Base-by-base conservation (phyloP, 2,888 invertebrate genomes). In the Myathropa florea region DNA sequence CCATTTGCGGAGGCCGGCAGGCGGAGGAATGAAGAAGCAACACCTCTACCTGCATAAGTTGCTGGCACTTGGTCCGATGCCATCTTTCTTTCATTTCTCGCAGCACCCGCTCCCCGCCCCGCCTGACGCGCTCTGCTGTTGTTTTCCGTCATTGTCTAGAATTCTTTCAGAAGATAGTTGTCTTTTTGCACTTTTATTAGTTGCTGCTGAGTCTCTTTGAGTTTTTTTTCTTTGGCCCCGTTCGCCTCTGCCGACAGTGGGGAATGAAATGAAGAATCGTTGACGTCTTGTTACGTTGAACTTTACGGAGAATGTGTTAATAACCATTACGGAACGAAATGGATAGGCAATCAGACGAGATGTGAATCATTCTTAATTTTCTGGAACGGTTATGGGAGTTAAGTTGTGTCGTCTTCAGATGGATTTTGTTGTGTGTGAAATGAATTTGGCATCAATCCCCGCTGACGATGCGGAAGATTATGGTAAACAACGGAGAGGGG, bases 211-310 rank as follows among this genome's bases (percentile, higher is more conserved):
- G 46, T 28, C 28, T 21, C 28, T 46, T 59, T 23, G 21, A 14
- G 1, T 24, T 64, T 64, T 24, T 64, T 18, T 39, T 24, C 9
- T 14, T n/a, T 12, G 2, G 4, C 18, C 7, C 4, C n/a, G 4
- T 1, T n/a, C n/a, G 4, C 1, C 18, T 18, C 18, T 6, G n/a
- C n/a, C n/a, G n/a, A 14, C n/a, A 4, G 46, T 2, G 18, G 18
- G 30, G 26, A 9, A 28, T 28, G 53, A 4, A 36, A 33, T 33
- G 55, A 46, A 33, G 64, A 70, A 57, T 63, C 70, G 18, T 71
- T 79, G 64, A 73, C 64, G 72, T 80, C 80, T 80, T 61, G 80
- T 80, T 80, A 80, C 80, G 72, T 80, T 80, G 80, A 80, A 80
- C 80, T 80, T 67, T 79, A 59, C 24, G 46, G 71, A 60, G 79